Evolutionary conservation across 2,797 vertebrate species (phyloP).

Genomic region (Lutjanus argentimaculatus): DNA sequence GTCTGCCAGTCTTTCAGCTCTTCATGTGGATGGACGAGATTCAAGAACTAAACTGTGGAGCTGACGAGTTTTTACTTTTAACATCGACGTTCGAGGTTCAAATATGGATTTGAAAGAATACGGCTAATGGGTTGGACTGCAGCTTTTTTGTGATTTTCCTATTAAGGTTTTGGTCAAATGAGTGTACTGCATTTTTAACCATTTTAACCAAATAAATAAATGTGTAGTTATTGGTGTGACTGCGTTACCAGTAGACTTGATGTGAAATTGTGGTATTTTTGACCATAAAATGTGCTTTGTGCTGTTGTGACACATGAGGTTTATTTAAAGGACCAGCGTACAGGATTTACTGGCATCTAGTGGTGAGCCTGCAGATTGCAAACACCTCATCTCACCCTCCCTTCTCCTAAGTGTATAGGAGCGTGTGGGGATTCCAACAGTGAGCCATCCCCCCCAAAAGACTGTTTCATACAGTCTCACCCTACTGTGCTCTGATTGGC

Average conservation of each 20-base stretch:
- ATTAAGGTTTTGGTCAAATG: constrained; percentile 82
- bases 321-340: background rate
- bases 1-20: constrained; percentile 50
- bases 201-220: constrained; percentile 83
- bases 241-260: constrained; percentile 57
- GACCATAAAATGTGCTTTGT: background rate
- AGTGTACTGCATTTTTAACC: constrained; percentile 83
- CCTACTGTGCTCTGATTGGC: no score
- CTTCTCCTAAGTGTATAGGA: no score
- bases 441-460: no score
- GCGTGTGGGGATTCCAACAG: no score
- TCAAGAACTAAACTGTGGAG: constrained; percentile 44
- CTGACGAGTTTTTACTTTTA: constrained; percentile 26
- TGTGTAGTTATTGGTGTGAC: constrained; percentile 79
- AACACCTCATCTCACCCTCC: no score
- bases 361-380: no score
- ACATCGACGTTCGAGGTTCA: constrained; percentile 36
- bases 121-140: constrained; percentile 74
- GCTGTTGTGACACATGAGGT: background rate
- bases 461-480: no score
- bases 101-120: constrained; percentile 69
- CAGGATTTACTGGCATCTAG: no score
- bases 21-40: constrained; percentile 51
- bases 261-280: constrained; percentile 25
- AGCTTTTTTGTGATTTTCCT: constrained; percentile 73